Evolutionary conservation across 2,888 invertebrate species (phyloP).

Genomic region (Mythimna loreyi): DNA sequence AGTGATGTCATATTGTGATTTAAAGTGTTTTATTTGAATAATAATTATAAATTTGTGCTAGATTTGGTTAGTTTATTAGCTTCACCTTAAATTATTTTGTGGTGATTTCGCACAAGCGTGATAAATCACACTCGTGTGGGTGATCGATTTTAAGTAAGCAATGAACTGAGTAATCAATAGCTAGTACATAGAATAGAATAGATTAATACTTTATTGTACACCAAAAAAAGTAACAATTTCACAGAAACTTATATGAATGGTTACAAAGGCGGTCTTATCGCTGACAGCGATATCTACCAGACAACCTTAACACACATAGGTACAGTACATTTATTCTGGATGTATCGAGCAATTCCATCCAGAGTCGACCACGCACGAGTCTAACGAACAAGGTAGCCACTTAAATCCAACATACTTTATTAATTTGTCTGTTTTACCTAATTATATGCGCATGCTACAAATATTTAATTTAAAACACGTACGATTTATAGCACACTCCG

Average conservation of each 20-base stretch:
- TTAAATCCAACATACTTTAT: conserved; percentile 34
- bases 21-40: conserved; percentile 27
- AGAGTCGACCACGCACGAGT: background rate
- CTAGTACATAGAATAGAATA: no score
- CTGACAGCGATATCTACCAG: no score
- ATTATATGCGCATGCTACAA: conserved; percentile 32
- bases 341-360: conserved; percentile 8
- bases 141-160: background rate
- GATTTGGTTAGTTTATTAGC: conserved; percentile 7
- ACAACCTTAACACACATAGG: no score
- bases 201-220: no score
- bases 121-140: background rate
- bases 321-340: no score
- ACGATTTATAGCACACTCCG: conserved; percentile 44
- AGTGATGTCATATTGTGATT: conserved; percentile 36
- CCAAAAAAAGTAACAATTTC: no score
- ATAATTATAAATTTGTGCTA: conserved; percentile 19
- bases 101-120: background rate
- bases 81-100: background rate
- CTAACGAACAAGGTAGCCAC: conserved; percentile 15
- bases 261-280: no score
- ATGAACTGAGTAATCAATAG: no score
- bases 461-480: conserved; percentile 42
- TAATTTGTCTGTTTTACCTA: conserved; percentile 39
- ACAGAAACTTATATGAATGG: no score